These are phyloP conservation scores for Hydrotaea cyrtoneurina DNA, from an alignment of 2,888 invertebrate genomes.

Conservation along the genomic window DNA sequence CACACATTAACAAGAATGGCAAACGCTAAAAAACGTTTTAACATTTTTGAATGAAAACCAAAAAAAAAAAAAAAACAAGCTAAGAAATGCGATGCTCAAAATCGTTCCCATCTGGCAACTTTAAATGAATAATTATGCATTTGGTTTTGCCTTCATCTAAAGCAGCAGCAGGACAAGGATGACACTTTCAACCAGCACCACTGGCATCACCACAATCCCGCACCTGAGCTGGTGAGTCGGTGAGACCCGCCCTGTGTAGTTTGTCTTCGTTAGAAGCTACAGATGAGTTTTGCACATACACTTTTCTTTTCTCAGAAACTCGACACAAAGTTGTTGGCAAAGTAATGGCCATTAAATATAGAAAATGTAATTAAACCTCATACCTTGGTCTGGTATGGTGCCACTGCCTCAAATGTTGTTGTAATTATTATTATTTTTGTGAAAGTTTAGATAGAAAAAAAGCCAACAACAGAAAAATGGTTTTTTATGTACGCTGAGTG, in stretches of 20 bases:
- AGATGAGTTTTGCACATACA: not conserved
- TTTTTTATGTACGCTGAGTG: not conserved
- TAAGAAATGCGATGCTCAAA: not conserved
- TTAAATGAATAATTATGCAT: conserved; percentile 19
- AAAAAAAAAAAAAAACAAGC: too few relatives aligned
- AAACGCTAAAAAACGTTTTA: not conserved
- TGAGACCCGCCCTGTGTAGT: not conserved
- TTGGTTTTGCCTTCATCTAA: too few relatives aligned
- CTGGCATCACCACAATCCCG: not conserved
- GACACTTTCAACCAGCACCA: not conserved
- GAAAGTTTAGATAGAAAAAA: not conserved
- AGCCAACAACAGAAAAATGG: not conserved
- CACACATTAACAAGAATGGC: not conserved
- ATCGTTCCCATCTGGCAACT: not conserved
- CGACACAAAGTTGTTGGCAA: not conserved
- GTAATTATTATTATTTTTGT: conserved; percentile 4
- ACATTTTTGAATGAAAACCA: not conserved
- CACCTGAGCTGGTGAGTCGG: too few relatives aligned
- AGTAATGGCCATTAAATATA: conserved; percentile 35
- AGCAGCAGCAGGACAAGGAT: not conserved
- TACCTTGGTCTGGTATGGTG: not conserved
- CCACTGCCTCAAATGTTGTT: not conserved
- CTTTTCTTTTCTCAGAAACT: not conserved
- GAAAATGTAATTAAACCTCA: conserved; percentile 35
- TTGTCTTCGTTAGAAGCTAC: not conserved